Evolutionary conservation across 2,888 invertebrate species (phyloP), one percentile per base, ranked within the genome.

Genomic region (Siphlonurus alternatus): DNA sequence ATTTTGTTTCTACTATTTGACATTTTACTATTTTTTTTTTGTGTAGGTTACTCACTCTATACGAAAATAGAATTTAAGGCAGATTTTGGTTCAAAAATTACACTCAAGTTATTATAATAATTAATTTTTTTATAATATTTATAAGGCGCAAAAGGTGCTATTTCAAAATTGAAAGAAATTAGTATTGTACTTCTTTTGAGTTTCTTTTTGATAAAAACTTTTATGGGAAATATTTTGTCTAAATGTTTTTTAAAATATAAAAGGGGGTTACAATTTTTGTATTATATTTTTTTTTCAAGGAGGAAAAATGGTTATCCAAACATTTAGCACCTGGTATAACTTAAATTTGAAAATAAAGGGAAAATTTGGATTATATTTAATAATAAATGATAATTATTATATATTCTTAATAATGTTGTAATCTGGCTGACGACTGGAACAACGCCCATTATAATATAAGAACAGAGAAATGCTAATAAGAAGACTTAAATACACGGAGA

Each of bases 11-110:
- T 66, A 62, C 7, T 56, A 20, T n/a, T 20, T 56, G 7, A 56
- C 5, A 56, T 22, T 10, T 56, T 22, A 18, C 20, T 56, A 22
- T 77, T 78, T 72, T 70, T 69, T 69, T 72, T 77, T 77, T 75
- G 75, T 78, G 76, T 77, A 73, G 71, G 69, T 68, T 20, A n/a
- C 22, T 56, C 56, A 56, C 56, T 56, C 56, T 56, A 56, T 79
- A 80, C 79, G 78, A 80, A 81, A 81, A 81, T 81, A 81, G 81
- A 82, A 82, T 77, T 75, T 82, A 82, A 82, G 82, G 82, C 82
- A 83, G 82, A 82, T 82, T 81, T 81, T 81, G 81, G 81, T 76
- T 56, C 38, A 73, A 76, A 75, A 75, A 75, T 80, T 80, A 80
- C 79, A 80, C 80, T 80, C 80, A 74, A 74, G 74, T 74, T 71